phyloP scores from a whole-genome alignment of 2,113 vertebrate genomes.

The Oreochromis aureus region DNA sequence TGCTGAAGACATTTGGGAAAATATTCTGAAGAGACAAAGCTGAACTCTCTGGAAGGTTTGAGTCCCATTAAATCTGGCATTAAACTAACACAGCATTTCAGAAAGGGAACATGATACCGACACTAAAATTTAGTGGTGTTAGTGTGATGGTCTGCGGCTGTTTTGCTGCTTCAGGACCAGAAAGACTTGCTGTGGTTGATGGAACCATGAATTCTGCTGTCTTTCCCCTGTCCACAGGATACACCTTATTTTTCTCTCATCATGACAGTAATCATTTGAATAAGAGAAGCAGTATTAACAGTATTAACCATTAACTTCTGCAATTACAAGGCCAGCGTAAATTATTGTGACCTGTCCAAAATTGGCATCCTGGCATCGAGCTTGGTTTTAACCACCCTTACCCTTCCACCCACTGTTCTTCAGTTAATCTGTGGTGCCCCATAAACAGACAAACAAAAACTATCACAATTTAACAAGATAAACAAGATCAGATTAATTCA shows the following conservation, averaged over 20 bases:
- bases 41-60: background rate
- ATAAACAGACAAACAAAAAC: background rate
- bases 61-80: background rate
- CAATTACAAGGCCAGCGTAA: background rate
- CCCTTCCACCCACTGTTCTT: accelerated
- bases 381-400: background rate
- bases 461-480: background rate
- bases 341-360: background rate
- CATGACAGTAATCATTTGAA: background rate
- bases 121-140: background rate
- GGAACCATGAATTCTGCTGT: background rate
- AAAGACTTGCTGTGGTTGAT: background rate
- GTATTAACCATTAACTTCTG: background rate
- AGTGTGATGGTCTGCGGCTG: background rate
- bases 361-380: background rate
- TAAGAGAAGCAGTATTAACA: background rate
- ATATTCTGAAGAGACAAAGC: background rate
- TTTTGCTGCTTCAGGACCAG: background rate
- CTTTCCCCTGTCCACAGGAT: background rate
- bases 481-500: background rate
- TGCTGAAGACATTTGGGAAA: background rate
- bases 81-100: background rate
- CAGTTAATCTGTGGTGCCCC: background rate
- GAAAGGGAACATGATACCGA: accelerated
- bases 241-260: background rate